Base-by-base conservation (phyloP, 2,113 vertebrate genomes). In the Dasyprocta punctata region DNA sequence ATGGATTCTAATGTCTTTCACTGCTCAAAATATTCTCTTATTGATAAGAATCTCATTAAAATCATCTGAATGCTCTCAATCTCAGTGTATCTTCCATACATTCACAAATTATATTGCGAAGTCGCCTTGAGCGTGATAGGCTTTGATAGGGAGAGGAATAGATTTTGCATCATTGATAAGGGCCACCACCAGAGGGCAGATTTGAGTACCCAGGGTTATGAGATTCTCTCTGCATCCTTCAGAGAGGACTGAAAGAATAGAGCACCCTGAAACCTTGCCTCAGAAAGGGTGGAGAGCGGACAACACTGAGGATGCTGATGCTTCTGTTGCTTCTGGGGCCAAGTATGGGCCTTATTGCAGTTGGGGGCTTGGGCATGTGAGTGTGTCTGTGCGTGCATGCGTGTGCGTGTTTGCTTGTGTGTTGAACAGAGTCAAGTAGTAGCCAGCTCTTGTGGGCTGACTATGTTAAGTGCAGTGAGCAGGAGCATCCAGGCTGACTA, bases 401-500 rank as follows among this genome's bases (percentile, higher is more conserved):
- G 61, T 41, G 11, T 92, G 60, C 41, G 38, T 75, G 49, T 33
- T n/a, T n/a, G n/a, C n/a, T n/a, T n/a, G n/a, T n/a, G n/a, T n/a
- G n/a, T n/a, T n/a, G n/a, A n/a, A n/a, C n/a, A n/a, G n/a, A n/a
- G n/a, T n/a, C n/a, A n/a, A n/a, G n/a, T n/a, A n/a, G n/a, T n/a
- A n/a, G n/a, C n/a, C n/a, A n/a, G n/a, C n/a, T n/a, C n/a, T n/a
- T n/a, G n/a, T n/a, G n/a, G n/a, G n/a, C n/a, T n/a, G 30, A 41
- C 30, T 41, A 14, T 16, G 28, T 7, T 58, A n/a, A 24, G 30
- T n/a, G 33, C 0, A 82, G 60, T 7, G 52, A 58, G 49, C n/a
- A 10, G 26, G 28, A 14, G 16, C 2, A 0, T 9, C 6, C 13
- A 0, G 17, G 7, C 3, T 26, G 7, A 17, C 44, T 28, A 52